A percentile compares a stretch with the other conserved stretches of the same genome.
These are phyloP conservation scores for Melipona quadrifasciata DNA, from an alignment of 1,140 invertebrate species.

Conservation along the genomic window DNA sequence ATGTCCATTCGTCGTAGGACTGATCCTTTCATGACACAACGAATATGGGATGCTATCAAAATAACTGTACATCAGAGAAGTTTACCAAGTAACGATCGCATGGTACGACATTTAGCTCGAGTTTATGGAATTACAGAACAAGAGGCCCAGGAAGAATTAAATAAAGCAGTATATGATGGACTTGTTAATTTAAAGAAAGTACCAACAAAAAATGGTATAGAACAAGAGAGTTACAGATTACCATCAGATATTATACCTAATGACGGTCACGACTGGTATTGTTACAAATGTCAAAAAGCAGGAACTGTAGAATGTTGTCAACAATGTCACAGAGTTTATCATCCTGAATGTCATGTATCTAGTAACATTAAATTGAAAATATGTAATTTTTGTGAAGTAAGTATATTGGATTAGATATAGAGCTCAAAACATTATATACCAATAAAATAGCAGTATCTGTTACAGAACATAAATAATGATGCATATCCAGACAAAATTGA, in stretches of 20 bases:
- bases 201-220: slow-evolving; percentile 72
- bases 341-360: slow-evolving; percentile 70
- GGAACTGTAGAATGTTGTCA: slow-evolving; percentile 74
- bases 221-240: slow-evolving; percentile 75
- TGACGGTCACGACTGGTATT: slow-evolving; percentile 77
- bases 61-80: slow-evolving; percentile 76
- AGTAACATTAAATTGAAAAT: slow-evolving; percentile 65
- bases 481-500: slow-evolving; percentile 67
- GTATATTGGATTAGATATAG: slow-evolving; percentile 16
- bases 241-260: slow-evolving; percentile 62
- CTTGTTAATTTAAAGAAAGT: slow-evolving; percentile 75
- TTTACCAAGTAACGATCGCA: slow-evolving; percentile 75
- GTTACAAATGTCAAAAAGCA: slow-evolving; percentile 76
- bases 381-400: slow-evolving; percentile 76
- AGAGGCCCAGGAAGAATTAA: slow-evolving; percentile 74
- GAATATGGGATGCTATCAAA: slow-evolving; percentile 79
- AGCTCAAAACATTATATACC: background rate
- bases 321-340: slow-evolving; percentile 76
- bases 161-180: slow-evolving; percentile 74
- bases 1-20: slow-evolving; percentile 75
- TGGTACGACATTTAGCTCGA: slow-evolving; percentile 75
- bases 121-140: slow-evolving; percentile 74
- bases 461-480: slow-evolving; percentile 73
- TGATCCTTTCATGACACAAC: slow-evolving; percentile 74
- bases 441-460: slow-evolving; percentile 33